Conservation (phyloP, 2,888 invertebrate genomes). For the Prosopocoilus inquinatus region DNA sequence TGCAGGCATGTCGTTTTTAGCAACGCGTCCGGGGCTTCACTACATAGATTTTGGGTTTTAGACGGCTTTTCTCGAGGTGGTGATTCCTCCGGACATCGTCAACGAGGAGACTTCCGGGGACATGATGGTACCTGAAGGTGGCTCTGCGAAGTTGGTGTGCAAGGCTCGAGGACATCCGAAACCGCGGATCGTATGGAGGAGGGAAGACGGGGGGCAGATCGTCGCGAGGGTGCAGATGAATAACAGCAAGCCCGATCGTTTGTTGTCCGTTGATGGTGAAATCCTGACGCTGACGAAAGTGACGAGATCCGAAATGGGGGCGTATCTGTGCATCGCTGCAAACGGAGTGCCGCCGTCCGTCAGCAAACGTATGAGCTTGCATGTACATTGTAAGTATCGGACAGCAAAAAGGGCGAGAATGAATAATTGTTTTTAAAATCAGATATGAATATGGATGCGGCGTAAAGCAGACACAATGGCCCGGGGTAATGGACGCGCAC, state of each 20-base stretch:
- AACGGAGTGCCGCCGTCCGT: constrained; percentile 87
- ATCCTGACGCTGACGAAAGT: constrained; percentile 79
- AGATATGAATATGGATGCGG: constrained; percentile 50
- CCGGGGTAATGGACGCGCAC: constrained; percentile 46
- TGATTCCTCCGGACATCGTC: constrained; percentile 86
- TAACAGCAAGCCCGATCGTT: constrained; percentile 71
- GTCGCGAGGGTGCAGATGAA: constrained; percentile 58
- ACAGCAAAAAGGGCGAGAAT: constrained; percentile 37
- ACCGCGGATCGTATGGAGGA: constrained; percentile 81
- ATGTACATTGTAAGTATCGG: constrained; percentile 81
- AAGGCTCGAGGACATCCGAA: constrained; percentile 82
- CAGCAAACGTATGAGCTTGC: constrained; percentile 87
- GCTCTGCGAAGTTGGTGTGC: constrained; percentile 82
- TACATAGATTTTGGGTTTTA: background rate
- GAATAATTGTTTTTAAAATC: constrained; percentile 50
- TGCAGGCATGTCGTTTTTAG: constrained; percentile 66
- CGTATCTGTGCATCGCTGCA: constrained; percentile 84
- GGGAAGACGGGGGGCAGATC: constrained; percentile 83
- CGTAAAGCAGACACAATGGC: constrained; percentile 47
- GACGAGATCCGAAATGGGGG: constrained; percentile 86
- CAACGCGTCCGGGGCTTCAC: background rate
- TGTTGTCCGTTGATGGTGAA: constrained; percentile 74
- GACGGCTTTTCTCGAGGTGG: constrained; percentile 72
- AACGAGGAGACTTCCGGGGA: constrained; percentile 90
- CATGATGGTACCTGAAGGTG: constrained; percentile 93